Conservation (phyloP, 2,888 invertebrate species). For the Malthinus flaveolus region DNA sequence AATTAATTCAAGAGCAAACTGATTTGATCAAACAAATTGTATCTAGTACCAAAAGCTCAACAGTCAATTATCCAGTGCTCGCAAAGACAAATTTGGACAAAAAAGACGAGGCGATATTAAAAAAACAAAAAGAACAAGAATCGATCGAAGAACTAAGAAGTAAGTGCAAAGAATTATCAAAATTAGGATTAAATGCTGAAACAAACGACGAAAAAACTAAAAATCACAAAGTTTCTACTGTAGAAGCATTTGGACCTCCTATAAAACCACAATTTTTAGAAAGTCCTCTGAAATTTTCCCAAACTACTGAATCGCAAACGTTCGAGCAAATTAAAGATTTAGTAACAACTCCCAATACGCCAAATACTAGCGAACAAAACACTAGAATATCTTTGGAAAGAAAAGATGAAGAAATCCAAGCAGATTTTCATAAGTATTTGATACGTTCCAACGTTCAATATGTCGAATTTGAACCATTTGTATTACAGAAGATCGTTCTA, state of each 20-base stretch:
- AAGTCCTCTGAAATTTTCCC: slow-evolving; percentile 7
- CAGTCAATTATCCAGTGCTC: slow-evolving; percentile 33
- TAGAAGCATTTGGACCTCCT: slow-evolving; percentile 23
- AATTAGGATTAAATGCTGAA: not conserved
- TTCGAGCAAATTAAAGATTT: not conserved
- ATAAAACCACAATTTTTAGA: slow-evolving; percentile 25
- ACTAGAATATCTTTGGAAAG: slow-evolving; percentile 1
- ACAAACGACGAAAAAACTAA: not conserved
- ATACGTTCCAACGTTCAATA: slow-evolving; percentile 40
- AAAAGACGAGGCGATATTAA: slow-evolving; percentile 2
- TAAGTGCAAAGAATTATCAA: slow-evolving; percentile 43
- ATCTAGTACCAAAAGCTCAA: slow-evolving; percentile 27
- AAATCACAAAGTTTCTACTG: slow-evolving; percentile 6
- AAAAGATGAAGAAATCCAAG: not conserved
- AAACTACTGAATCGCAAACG: not conserved
- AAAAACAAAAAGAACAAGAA: slow-evolving; percentile 29
- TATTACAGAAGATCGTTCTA: slow-evolving; percentile 49
- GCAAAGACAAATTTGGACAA: slow-evolving; percentile 33
- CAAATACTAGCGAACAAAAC: not conserved
- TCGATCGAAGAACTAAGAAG: slow-evolving; percentile 43
- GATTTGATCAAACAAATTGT: slow-evolving; percentile 49
- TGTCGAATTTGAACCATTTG: slow-evolving; percentile 51
- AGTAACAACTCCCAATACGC: not conserved
- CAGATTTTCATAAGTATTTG: not conserved
- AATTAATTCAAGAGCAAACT: slow-evolving; percentile 47